Evolutionary conservation across 2,888 invertebrate species (phyloP), one percentile per base, ranked within the genome.

Genomic region (Sabatieria punctata): DNA sequence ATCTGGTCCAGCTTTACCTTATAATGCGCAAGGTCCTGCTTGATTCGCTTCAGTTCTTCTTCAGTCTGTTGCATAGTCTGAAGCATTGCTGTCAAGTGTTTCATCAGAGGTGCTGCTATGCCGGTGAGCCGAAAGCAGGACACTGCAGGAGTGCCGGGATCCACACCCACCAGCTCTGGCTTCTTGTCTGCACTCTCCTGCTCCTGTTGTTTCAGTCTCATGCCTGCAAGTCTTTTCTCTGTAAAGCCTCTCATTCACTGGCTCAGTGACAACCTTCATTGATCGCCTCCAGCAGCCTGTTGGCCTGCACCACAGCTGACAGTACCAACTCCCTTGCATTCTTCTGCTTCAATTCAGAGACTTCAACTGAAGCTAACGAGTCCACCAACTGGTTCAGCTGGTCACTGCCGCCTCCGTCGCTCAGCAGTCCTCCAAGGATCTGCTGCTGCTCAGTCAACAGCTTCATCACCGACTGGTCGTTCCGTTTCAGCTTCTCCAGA

Each of bases 401-500:
- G 11, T 33, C 38, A 13, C 8, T 21, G 11, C 38, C 38, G 38
- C 38, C 38, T 13, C 22, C 38, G 6, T 8, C 38, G 11, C 19
- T 38, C 15, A 45, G 15, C 26, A 63, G 46, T 40, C 60, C 54
- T 2, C 60, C 57, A 21, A 61, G 49, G 3, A 64, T 54, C 26
- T 53, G 50, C 42, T 58, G 57, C 53, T 60, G 57, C 47, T 64
- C 61, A 21, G 52, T 47, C 44, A 64, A 39, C 6, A 53, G 46
- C 23, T 51, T 48, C 23, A 55, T 54, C 6, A 65, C 48, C 22
- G 47, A 41, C 41, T 58, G 54, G 45, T 62, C 68, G 40, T 63
- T 62, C 44, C 65, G 58, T 26, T 62, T 56, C 45, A 70, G 57
- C 46, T 60, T 58, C 51, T 69, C 70, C 43, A 61, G 53, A 4